Evolutionary conservation across 2,797 vertebrate genomes (phyloP), one percentile per base, ranked within the genome.

Genomic region (Cottoperca gobio): DNA sequence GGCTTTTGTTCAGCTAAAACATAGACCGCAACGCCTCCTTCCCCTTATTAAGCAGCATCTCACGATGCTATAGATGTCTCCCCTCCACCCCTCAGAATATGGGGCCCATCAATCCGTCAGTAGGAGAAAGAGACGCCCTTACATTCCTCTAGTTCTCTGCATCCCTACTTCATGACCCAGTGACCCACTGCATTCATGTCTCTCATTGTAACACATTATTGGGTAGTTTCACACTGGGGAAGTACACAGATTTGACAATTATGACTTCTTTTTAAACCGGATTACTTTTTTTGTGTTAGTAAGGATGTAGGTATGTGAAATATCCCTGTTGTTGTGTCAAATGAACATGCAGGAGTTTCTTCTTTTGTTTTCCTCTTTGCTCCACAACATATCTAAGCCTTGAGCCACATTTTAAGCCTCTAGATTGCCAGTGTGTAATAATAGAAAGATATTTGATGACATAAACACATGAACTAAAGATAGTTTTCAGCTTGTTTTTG

Each of bases 41-140:
- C 59, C 72, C 82, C 84, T 88, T 82, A 85, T 91, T 90, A 87
- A 81, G 82, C 76, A 57, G 73, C 73, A 67, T 86, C 88, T 87
- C 78, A 76, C 35, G 11, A 79, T 2, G 59, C 66, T 9, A 50
- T 83, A n/a, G 78, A 79, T 52, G 78, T 86, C 24, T 79, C 64
- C 66, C 73, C 74, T 70, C 81, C 81, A 45, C 63, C 85, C 82
- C 82, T 63, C 46, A 69, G 88, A 90, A 91, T 85, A 91, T 84
- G 88, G 82, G 80, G 48, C 80, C 88, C 87, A 90, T 92, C 90
- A 91, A 90, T 92, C 88, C 52, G 23, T 91, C 90, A 92, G 17
- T 55, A 64, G 52, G 64, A 84, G 81, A 92, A 88, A 88, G 76
- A 87, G 76, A 79, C 70, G 74, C 57, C 50, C 70, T 75, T 42